Conservation (phyloP, 2,888 invertebrate species). For the Parnassius apollo region DNA sequence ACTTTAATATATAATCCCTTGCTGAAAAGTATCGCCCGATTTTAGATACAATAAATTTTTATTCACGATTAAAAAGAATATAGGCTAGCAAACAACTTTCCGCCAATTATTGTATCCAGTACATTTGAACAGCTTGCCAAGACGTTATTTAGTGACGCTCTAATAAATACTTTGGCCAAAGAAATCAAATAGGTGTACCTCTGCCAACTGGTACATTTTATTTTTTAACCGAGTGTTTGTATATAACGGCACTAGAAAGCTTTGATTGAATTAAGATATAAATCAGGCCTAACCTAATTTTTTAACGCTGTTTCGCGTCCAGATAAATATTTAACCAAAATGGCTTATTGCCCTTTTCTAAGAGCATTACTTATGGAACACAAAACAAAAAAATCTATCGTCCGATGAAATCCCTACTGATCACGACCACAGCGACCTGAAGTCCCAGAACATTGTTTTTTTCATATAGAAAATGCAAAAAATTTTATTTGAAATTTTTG, state of each 20-base stretch:
- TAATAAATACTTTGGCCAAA: slow-evolving; percentile 17
- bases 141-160: slow-evolving; percentile 14
- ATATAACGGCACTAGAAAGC: slow-evolving; percentile 19
- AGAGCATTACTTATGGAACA: no score
- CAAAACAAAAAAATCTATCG: no score
- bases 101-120: not conserved
- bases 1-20: no score
- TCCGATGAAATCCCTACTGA: no score
- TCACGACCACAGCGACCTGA: no score
- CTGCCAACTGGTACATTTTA: slow-evolving; percentile 12
- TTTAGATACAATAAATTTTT: no score
- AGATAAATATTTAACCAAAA: not conserved
- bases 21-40: no score
- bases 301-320: not conserved
- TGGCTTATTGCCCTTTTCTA: not conserved
- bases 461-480: no score
- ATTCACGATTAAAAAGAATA: not conserved
- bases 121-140: slow-evolving; percentile 3
- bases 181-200: slow-evolving; percentile 5
- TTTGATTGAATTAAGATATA: slow-evolving; percentile 14
- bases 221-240: slow-evolving; percentile 3
- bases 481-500: no score
- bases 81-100: not conserved
- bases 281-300: not conserved
- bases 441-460: no score